Evolutionary conservation across 2,888 invertebrate genomes (phyloP).

Genomic region (Hirudinaria manillensis): DNA sequence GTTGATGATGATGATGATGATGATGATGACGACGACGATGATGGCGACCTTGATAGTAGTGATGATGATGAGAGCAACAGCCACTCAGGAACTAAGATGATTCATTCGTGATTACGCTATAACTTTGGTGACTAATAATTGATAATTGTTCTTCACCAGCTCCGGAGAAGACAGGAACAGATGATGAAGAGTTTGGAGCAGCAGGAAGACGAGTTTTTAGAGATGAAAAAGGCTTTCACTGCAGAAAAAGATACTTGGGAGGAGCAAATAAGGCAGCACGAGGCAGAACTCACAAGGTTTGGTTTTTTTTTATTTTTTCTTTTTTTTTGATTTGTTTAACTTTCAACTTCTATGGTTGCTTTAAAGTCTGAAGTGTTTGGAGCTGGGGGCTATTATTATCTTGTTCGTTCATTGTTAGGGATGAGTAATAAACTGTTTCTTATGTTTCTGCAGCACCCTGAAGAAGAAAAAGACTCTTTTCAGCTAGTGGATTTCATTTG

Average conservation of each 20-base stretch:
- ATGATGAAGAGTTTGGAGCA: slow-evolving; percentile 73
- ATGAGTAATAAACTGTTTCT: background rate
- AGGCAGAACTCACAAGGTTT: slow-evolving; percentile 24
- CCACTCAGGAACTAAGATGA: background rate
- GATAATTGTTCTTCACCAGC: slow-evolving; percentile 49
- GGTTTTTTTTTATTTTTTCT: background rate
- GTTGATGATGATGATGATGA: background rate
- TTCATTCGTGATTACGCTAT: background rate
- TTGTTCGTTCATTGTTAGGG: background rate
- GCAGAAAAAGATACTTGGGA: slow-evolving; percentile 83
- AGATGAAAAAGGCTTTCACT: slow-evolving; percentile 75
- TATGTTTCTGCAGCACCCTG: background rate
- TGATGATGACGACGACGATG: background rate
- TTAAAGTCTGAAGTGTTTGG: too few species aligned
- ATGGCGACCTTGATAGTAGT: background rate
- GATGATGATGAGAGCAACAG: background rate
- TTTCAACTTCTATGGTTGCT: background rate
- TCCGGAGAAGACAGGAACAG: slow-evolving; percentile 82
- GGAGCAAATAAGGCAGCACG: slow-evolving; percentile 54
- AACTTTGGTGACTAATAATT: background rate
- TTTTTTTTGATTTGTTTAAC: background rate
- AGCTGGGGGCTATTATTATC: too few species aligned
- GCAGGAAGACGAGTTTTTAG: slow-evolving; percentile 84
- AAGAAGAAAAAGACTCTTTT: slow-evolving; percentile 33
- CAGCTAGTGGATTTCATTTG: background rate